Evolutionary conservation across 1,140 invertebrate genomes (phyloP), one percentile per base, ranked within the genome.

Genomic region (Aphaenogaster floridana): DNA sequence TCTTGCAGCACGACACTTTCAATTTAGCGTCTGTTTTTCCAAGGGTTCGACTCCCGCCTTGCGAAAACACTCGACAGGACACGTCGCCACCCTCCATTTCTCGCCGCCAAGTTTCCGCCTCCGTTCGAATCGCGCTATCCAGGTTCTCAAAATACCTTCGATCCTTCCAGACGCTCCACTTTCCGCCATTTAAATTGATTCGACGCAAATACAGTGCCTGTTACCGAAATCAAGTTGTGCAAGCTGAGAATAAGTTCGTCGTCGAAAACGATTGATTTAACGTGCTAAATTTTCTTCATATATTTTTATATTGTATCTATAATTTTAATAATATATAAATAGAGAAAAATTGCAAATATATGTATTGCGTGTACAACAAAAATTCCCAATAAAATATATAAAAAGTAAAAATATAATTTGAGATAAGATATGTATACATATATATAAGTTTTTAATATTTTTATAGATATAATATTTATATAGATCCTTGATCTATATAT

Each of bases 11-110:
- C 91, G 90, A 91, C 92, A 93, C 94, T 95, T 95, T 95, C 95
- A 95, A 95, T 95, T 95, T 95, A 93, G 92, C 93, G 93, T 94
- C 93, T 95, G 95, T 95, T 95, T 95, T 95, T 95, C 94, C 93
- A 95, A 95, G 94, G 95, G 94, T 95, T 95, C 95, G 94, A 95
- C 95, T 95, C 95, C 93, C 91, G 93, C 89, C 94, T 95, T 95
- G 94, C 92, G 86, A 94, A 95, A 95, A 95, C 95, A 95, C 95
- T 95, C 94, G 91, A 95, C 71, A 88, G 93, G 94, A 95, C 94
- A 95, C 94, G 94, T 95, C 91, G 88, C 64, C 90, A 88, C 72
- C 89, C 89, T 87, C 94, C 93, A 95, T 95, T 94, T 94, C 68
- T 83, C 52, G 69, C 39, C 94, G 86, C 89, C 79, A 90, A 93